Conservation (phyloP, 2,113 vertebrate species). For the Perca schrenkii region DNA sequence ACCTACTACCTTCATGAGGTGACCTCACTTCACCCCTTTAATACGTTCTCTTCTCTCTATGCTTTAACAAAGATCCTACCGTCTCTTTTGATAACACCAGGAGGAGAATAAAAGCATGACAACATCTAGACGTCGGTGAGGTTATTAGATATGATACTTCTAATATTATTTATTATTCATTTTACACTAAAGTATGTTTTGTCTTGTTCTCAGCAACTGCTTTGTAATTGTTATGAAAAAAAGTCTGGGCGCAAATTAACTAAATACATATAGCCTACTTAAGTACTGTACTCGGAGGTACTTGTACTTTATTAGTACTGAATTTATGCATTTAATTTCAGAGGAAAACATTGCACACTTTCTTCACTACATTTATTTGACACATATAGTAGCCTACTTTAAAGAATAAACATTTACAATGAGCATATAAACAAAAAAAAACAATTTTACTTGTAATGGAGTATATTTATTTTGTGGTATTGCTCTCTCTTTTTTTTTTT, state of each 20-base stretch:
- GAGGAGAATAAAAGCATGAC: background rate
- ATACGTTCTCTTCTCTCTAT: no score
- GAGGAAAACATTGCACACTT: background rate
- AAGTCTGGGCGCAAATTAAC: no score
- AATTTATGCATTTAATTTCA: background rate
- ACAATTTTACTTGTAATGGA: background rate
- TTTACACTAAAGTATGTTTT: background rate
- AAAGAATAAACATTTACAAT: background rate
- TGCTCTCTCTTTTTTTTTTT: background rate
- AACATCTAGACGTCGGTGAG: background rate
- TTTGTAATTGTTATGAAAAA: background rate
- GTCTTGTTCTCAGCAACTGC: background rate
- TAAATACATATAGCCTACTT: background rate
- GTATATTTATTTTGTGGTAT: background rate
- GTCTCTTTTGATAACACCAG: background rate
- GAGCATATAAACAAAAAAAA: no score
- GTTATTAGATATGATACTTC: background rate
- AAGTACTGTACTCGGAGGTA: background rate
- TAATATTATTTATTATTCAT: background rate
- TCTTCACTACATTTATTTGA: background rate
- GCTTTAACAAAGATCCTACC: no score
- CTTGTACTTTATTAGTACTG: background rate
- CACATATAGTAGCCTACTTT: background rate
- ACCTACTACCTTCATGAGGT: accelerated
- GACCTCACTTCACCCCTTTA: background rate